These are phyloP conservation scores for Daboia siamensis DNA, from an alignment of 2,113 vertebrate species.

Conservation along the genomic window DNA sequence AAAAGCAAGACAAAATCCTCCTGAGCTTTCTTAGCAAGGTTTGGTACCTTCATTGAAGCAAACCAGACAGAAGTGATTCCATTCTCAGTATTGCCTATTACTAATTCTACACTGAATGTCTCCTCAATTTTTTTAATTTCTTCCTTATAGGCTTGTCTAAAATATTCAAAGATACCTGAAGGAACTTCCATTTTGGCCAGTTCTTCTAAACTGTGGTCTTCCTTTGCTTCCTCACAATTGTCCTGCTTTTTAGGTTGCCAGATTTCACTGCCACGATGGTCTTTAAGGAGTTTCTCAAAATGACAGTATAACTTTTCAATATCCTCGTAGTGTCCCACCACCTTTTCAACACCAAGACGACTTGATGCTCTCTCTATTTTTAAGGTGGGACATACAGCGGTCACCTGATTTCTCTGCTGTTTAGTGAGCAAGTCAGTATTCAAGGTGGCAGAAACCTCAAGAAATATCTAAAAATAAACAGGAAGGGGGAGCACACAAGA, in stretches of 20 bases:
- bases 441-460: conserved; percentile 63
- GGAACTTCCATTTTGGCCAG: background rate
- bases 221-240: background rate
- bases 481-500: conserved; percentile 7
- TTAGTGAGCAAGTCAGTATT: conserved; percentile 62
- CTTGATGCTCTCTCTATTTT: conserved; percentile 31
- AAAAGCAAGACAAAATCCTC: conserved; percentile 51
- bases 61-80: conserved; percentile 30
- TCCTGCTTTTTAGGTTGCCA: background rate
- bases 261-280: too few relatives aligned
- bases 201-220: conserved; percentile 6
- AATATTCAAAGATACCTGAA: conserved; percentile 62
- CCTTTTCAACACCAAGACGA: conserved; percentile 33
- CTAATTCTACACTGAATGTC: conserved; percentile 13
- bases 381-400: conserved; percentile 55
- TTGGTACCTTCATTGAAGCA: background rate
- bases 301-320: conserved; percentile 65
- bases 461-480: conserved; percentile 70
- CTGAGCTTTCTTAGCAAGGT: background rate
- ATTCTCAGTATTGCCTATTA: rapidly evolving
- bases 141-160: conserved; percentile 29
- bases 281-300: conserved; percentile 54
- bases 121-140: conserved; percentile 24
- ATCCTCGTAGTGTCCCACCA: conserved; percentile 64
- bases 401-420: conserved; percentile 57